Conservation (phyloP, 2,888 invertebrate genomes). For the Julus scanicus region DNA sequence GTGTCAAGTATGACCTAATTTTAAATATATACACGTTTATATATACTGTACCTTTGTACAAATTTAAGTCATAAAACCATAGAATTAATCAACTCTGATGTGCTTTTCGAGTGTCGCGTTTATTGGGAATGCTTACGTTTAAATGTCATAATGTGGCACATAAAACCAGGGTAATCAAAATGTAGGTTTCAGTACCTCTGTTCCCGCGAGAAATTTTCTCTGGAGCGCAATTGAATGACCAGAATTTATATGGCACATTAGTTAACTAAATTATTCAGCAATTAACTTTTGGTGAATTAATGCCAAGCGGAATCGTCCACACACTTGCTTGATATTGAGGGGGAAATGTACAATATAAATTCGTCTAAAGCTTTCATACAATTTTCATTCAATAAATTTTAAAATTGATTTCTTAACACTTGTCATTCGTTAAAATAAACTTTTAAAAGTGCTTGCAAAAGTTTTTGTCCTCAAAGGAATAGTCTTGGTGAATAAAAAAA, state of each 20-base stretch:
- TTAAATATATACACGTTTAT: too few species aligned
- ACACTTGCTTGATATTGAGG: not conserved
- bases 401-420: too few species aligned
- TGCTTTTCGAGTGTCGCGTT: slow-evolving; percentile 9
- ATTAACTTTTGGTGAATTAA: slow-evolving; percentile 6
- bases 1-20: not conserved
- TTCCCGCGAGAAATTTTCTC: not conserved
- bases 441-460: too few species aligned
- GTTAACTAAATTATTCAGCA: slow-evolving; percentile 23
- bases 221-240: slow-evolving; percentile 12
- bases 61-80: slow-evolving; percentile 6
- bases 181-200: not conserved
- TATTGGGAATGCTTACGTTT: not conserved
- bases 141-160: slow-evolving; percentile 28
- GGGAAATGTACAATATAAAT: too few species aligned
- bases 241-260: slow-evolving; percentile 9
- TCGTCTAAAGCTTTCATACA: too few species aligned
- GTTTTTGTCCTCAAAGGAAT: too few species aligned
- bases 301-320: slow-evolving; percentile 12
- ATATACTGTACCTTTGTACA: too few species aligned
- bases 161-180: slow-evolving; percentile 6
- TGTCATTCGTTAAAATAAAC: too few species aligned
- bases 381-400: too few species aligned
- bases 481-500: too few species aligned
- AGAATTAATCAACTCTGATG: not conserved